Conservation (phyloP, 1,140 invertebrate species). For the Eueides isabella region DNA sequence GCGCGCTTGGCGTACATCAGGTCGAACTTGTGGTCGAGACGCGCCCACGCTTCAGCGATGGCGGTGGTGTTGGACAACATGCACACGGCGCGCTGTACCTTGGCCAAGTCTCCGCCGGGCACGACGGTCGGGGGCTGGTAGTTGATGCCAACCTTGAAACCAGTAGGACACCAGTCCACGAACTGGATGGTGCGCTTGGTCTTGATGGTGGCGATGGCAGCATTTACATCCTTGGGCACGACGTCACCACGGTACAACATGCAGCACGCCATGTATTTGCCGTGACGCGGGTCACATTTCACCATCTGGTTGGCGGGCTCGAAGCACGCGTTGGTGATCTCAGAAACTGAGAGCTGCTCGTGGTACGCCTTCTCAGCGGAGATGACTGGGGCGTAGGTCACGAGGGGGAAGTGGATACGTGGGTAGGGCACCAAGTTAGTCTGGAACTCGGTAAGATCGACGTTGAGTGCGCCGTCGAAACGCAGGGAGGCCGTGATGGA, state of each 20-base stretch:
- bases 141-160: slow-evolving; percentile 91
- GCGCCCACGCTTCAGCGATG: slow-evolving; percentile 90
- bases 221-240: slow-evolving; percentile 59
- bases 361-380: slow-evolving; percentile 94
- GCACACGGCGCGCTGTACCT: slow-evolving; percentile 87
- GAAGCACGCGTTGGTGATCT: slow-evolving; percentile 95
- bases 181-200: slow-evolving; percentile 84
- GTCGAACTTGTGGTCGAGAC: slow-evolving; percentile 93
- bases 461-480: slow-evolving; percentile 94
- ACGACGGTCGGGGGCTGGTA: slow-evolving; percentile 92
- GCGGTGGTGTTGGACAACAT: slow-evolving; percentile 94
- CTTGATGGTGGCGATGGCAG: slow-evolving; percentile 93
- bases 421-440: slow-evolving; percentile 94
- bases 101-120: slow-evolving; percentile 90
- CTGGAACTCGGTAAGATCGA: slow-evolving; percentile 95
- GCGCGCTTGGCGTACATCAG: slow-evolving; percentile 93
- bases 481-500: slow-evolving; percentile 94
- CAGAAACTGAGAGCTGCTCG: slow-evolving; percentile 91
- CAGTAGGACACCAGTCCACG: slow-evolving; percentile 9
- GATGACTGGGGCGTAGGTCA: slow-evolving; percentile 93
- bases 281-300: slow-evolving; percentile 94
- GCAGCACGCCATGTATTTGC: slow-evolving; percentile 95
- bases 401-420: slow-evolving; percentile 92
- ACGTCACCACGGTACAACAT: slow-evolving; percentile 91
- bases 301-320: slow-evolving; percentile 96